These are phyloP conservation scores for Lamproptera curius DNA, from an alignment of 2,888 invertebrate genomes.

Conservation along the genomic window DNA sequence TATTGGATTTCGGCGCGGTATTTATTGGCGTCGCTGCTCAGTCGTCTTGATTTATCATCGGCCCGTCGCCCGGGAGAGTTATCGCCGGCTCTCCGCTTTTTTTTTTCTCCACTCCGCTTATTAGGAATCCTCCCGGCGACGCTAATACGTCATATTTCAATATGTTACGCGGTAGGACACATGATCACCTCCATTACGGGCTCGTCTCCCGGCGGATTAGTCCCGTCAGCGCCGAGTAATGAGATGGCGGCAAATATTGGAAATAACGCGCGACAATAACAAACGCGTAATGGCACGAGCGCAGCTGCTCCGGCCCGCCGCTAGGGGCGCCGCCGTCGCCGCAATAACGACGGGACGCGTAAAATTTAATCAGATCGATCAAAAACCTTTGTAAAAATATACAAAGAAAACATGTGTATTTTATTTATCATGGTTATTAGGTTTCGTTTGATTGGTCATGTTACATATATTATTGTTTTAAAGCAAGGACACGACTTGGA, in stretches of 20 bases:
- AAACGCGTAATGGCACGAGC: slow-evolving; percentile 49
- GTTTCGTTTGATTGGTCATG: not conserved
- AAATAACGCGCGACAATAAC: slow-evolving; percentile 67
- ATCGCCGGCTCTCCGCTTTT: slow-evolving; percentile 28
- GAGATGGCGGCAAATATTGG: slow-evolving; percentile 73
- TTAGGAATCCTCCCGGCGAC: slow-evolving; percentile 63
- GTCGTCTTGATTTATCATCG: slow-evolving; percentile 67
- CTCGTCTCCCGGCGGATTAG: slow-evolving; percentile 72
- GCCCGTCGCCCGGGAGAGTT: slow-evolving; percentile 50
- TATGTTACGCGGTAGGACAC: slow-evolving; percentile 70
- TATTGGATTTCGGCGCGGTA: slow-evolving; percentile 74
- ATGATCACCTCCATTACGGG: slow-evolving; percentile 72
- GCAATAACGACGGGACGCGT: not conserved
- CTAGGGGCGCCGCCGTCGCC: slow-evolving; percentile 49
- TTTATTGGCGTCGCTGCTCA: slow-evolving; percentile 73
- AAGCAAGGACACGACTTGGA: no score
- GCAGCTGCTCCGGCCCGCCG: slow-evolving; percentile 55
- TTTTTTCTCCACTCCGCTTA: slow-evolving; percentile 52
- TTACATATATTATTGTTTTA: no score
- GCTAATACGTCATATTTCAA: slow-evolving; percentile 72
- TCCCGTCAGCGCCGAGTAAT: slow-evolving; percentile 63
- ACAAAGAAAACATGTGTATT: no score
- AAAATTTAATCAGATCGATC: slow-evolving; percentile 11
- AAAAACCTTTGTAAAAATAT: slow-evolving; percentile 10
- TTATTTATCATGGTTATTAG: no score